phyloP scores from a whole-genome alignment of 2,797 vertebrate species.

The Aplochiton taeniatus region DNA sequence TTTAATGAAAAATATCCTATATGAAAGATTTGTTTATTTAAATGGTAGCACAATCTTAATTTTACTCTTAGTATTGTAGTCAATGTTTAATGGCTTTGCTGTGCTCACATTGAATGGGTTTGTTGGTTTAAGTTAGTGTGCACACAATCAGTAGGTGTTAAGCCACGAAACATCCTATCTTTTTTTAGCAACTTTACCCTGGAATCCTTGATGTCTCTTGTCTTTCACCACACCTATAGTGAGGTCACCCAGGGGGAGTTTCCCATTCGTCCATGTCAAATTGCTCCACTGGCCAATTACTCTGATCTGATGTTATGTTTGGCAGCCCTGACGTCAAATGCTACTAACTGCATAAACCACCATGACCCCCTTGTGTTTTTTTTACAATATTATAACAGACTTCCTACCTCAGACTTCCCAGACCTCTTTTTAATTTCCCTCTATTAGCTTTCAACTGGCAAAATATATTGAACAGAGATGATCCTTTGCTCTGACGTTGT shows the following conservation, averaged over 20 bases:
- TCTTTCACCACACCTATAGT: conserved; percentile 27
- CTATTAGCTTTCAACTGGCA: conserved; percentile 38
- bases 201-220: no score
- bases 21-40: no score
- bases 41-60: no score
- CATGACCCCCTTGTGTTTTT: conserved; percentile 55
- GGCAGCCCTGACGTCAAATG: conserved; percentile 69
- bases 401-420: conserved; percentile 37
- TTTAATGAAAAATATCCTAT: no score
- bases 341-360: conserved; percentile 50
- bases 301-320: conserved; percentile 61
- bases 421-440: conserved; percentile 50
- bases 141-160: no score
- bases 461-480: conserved; percentile 43
- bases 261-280: conserved; percentile 68
- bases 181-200: no score
- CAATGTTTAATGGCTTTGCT: no score
- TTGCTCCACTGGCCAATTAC: conserved; percentile 64
- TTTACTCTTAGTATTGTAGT: no score
- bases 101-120: no score
- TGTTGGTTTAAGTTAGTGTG: no score
- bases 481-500: conserved; percentile 29
- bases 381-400: conserved; percentile 61
- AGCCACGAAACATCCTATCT: no score
- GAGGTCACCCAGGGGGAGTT: conserved; percentile 65